phyloP scores from a whole-genome alignment of 2,113 vertebrate species.

The Caloenas nicobarica region DNA sequence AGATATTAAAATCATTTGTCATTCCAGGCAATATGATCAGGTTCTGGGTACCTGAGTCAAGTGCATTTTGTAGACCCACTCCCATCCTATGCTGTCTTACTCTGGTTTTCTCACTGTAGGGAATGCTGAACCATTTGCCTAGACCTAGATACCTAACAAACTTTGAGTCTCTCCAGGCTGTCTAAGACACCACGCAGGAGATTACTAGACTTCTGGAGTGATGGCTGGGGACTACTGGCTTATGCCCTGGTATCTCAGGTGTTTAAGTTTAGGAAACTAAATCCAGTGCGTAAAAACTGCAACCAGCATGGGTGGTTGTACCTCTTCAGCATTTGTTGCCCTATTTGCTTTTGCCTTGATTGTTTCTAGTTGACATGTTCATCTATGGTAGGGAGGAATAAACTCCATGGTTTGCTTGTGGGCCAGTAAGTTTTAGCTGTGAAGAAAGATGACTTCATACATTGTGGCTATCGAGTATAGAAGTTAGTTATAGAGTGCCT shows the following conservation, averaged over 20 bases:
- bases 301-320: neutral
- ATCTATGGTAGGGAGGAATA: neutral
- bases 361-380: neutral
- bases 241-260: neutral
- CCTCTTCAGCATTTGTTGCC: neutral
- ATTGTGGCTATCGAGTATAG: neutral
- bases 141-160: neutral
- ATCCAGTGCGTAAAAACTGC: neutral
- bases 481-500: neutral
- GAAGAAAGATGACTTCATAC: neutral
- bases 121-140: neutral
- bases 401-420: neutral
- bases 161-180: neutral
- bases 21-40: neutral
- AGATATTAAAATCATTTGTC: neutral
- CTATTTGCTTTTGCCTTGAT: neutral
- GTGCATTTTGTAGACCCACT: neutral
- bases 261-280: neutral
- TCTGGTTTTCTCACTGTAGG: neutral
- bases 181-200: neutral
- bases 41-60: neutral
- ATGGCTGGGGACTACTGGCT: neutral
- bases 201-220: neutral
- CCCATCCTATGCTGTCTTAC: neutral
- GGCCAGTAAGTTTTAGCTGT: neutral